Evolutionary conservation across 2,888 invertebrate genomes (phyloP).

Genomic region (Agrilus cyanescens): DNA sequence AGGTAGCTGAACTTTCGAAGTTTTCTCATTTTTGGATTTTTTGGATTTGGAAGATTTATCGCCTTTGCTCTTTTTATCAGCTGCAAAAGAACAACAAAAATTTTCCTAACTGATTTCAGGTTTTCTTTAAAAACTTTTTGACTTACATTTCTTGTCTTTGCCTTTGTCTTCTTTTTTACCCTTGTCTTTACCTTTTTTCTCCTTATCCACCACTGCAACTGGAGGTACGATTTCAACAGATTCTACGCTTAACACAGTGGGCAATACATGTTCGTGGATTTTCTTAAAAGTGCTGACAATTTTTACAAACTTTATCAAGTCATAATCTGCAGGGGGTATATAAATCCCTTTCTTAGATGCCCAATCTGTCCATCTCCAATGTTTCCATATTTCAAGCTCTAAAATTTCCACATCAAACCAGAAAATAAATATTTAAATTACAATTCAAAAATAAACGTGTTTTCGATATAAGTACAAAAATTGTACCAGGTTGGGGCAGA

Average conservation of each 20-base stretch:
- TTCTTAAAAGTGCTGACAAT: slow-evolving; percentile 23
- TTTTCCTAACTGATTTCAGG: too few species aligned
- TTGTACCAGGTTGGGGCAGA: slow-evolving; percentile 22
- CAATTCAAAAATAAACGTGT: not conserved
- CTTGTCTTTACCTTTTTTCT: slow-evolving; percentile 7
- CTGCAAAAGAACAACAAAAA: not conserved
- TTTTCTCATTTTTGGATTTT: slow-evolving; percentile 3
- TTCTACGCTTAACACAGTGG: slow-evolving; percentile 12
- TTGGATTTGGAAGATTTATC: slow-evolving; percentile 7
- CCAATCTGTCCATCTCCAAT: slow-evolving; percentile 37
- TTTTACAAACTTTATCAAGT: slow-evolving; percentile 25
- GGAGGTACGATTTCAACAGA: slow-evolving; percentile 13
- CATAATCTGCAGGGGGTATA: slow-evolving; percentile 17
- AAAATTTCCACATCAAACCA: not conserved
- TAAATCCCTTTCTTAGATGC: slow-evolving; percentile 29
- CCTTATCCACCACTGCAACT: slow-evolving; percentile 10
- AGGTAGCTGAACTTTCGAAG: slow-evolving; percentile 10
- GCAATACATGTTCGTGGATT: slow-evolving; percentile 11
- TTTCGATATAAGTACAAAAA: not conserved
- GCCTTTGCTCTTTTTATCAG: slow-evolving; percentile 4
- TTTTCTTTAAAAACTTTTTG: not conserved
- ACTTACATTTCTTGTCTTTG: slow-evolving; percentile 4
- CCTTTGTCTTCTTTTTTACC: slow-evolving; percentile 13
- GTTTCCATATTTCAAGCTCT: slow-evolving; percentile 35
- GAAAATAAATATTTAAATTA: not conserved